phyloP scores from a whole-genome alignment of 2,888 invertebrate species.

The Cataglyphis albicans region DNA sequence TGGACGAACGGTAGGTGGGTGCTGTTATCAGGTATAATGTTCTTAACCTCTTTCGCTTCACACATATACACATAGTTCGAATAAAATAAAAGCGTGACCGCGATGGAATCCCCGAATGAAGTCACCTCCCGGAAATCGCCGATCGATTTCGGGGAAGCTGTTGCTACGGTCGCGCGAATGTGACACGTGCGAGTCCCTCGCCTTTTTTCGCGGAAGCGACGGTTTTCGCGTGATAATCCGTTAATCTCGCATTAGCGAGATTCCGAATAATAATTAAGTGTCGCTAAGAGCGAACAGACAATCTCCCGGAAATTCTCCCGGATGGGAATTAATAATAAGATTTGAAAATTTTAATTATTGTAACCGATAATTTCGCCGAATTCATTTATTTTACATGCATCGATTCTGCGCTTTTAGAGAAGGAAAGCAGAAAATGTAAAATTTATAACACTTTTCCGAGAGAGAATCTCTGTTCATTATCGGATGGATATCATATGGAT shows the following conservation, averaged over 20 bases:
- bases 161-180: constrained; percentile 31
- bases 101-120: constrained; percentile 63
- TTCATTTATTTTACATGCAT: constrained; percentile 3
- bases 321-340: constrained; percentile 6
- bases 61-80: not conserved
- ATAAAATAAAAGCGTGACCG: constrained; percentile 50
- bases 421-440: not conserved
- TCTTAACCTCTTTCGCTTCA: not conserved
- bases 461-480: constrained; percentile 6
- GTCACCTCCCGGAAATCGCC: constrained; percentile 64
- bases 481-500: not conserved
- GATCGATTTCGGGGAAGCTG: constrained; percentile 63
- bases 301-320: constrained; percentile 32
- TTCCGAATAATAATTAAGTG: constrained; percentile 20
- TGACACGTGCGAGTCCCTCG: constrained; percentile 34
- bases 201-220: constrained; percentile 68
- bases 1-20: constrained; percentile 2
- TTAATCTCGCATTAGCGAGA: constrained; percentile 44
- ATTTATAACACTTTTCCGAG: constrained; percentile 44
- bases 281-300: constrained; percentile 28
- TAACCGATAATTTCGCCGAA: constrained; percentile 19
- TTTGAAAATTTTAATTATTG: constrained; percentile 34
- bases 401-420: not conserved
- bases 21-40: constrained; percentile 4
- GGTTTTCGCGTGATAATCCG: constrained; percentile 62